Evolutionary conservation across 1,140 invertebrate genomes (phyloP).

Genomic region (Neelides sp.): DNA sequence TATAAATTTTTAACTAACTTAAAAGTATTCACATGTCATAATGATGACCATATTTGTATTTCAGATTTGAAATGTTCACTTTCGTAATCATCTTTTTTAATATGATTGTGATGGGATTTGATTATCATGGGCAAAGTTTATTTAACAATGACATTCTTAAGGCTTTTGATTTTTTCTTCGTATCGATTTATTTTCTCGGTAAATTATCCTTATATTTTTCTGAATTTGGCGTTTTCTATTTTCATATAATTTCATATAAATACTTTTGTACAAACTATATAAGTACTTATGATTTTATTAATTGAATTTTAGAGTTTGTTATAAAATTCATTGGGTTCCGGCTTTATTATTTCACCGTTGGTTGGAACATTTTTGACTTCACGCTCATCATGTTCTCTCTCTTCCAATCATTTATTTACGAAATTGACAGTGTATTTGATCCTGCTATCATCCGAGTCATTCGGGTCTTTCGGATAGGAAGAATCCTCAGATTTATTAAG

Average conservation of each 20-base stretch:
- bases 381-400: constrained; percentile 75
- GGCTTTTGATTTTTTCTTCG: constrained; percentile 92
- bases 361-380: constrained; percentile 49
- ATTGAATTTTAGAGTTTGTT: constrained; percentile 56
- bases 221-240: not conserved
- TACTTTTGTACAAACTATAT: not conserved
- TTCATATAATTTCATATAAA: not conserved
- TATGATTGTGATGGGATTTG: constrained; percentile 92
- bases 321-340: constrained; percentile 84
- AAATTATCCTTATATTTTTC: no score
- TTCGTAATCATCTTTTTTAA: constrained; percentile 89
- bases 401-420: constrained; percentile 77
- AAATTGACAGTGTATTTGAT: constrained; percentile 75
- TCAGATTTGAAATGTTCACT: constrained; percentile 89
- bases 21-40: not conserved
- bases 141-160: constrained; percentile 78
- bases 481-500: constrained; percentile 87
- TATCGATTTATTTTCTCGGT: constrained; percentile 83
- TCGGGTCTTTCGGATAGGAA: constrained; percentile 84
- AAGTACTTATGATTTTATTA: not conserved
- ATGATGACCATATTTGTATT: constrained; percentile 15
- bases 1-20: no score
- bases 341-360: constrained; percentile 49
- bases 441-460: constrained; percentile 84
- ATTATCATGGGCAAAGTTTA: constrained; percentile 83